Evolutionary conservation across 2,797 vertebrate species (phyloP).

Genomic region (Cynodonichthys magdalenae): DNA sequence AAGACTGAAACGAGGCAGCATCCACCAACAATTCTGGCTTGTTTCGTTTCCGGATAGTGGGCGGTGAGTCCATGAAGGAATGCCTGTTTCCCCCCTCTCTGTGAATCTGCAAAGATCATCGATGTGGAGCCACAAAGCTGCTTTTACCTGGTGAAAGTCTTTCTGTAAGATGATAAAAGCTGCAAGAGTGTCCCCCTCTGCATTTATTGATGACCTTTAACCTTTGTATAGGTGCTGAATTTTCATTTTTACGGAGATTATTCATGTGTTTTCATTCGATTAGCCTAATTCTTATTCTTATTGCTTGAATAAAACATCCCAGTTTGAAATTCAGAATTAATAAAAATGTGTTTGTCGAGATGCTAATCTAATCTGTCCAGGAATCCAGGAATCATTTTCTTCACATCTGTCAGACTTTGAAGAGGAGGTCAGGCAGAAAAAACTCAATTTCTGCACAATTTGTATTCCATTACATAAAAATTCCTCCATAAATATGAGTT

Average conservation of each 20-base stretch:
- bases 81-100: conserved; percentile 34
- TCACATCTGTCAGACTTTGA: conserved; percentile 16
- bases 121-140: conserved; percentile 15
- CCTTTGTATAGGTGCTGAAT: conserved; percentile 2
- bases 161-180: conserved; percentile 5
- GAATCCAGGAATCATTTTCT: conserved; percentile 8
- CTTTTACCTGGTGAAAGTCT: conserved; percentile 10
- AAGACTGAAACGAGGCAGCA: conserved; percentile 24
- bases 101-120: conserved; percentile 45
- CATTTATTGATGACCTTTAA: conserved; percentile 44
- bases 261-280: not conserved
- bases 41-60: conserved; percentile 39
- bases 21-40: conserved; percentile 22
- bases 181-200: no score
- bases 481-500: conserved; percentile 14
- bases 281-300: not conserved
- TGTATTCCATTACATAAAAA: not conserved
- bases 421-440: not conserved
- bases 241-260: no score
- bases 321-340: not conserved
- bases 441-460: conserved; percentile 17
- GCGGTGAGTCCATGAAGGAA: conserved; percentile 48
- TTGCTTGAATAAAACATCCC: not conserved
- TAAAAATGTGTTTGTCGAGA: not conserved
- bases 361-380: not conserved